Evolutionary conservation across 2,797 vertebrate species (phyloP).

Genomic region (Epinephelus awoara): DNA sequence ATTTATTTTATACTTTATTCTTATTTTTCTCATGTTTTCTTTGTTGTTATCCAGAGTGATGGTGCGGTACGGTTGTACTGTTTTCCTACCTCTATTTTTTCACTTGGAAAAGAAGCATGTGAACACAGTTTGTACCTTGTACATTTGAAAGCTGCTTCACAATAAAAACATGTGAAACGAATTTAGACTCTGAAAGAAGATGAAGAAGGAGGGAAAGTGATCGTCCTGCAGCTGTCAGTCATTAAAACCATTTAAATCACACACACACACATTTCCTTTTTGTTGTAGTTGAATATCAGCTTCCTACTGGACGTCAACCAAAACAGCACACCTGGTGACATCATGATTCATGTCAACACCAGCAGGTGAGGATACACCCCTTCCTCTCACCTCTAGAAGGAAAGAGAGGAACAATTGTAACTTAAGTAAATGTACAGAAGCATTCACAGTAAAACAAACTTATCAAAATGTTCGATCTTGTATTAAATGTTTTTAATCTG

Average conservation of each 20-base stretch:
- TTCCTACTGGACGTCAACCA: constrained; percentile 93
- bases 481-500: not conserved
- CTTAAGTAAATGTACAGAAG: not conserved
- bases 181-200: no score
- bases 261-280: constrained; percentile 17
- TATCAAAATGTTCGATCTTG: not conserved
- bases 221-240: not conserved
- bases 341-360: constrained; percentile 86
- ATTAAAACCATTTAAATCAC: not conserved
- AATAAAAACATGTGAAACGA: no score
- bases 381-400: not conserved
- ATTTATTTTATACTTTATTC: no score
- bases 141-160: no score
- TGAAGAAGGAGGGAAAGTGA: not conserved
- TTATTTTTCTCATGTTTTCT: no score
- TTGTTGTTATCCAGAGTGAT: no score
- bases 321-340: constrained; percentile 88
- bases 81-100: no score
- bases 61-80: no score
- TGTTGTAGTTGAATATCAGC: constrained; percentile 89
- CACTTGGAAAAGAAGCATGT: no score
- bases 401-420: not conserved
- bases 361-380: constrained; percentile 85
- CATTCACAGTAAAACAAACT: not conserved
- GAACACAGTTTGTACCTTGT: no score